Evolutionary conservation across 2,113 vertebrate species (phyloP).

Genomic region (Macaca nemestrina): DNA sequence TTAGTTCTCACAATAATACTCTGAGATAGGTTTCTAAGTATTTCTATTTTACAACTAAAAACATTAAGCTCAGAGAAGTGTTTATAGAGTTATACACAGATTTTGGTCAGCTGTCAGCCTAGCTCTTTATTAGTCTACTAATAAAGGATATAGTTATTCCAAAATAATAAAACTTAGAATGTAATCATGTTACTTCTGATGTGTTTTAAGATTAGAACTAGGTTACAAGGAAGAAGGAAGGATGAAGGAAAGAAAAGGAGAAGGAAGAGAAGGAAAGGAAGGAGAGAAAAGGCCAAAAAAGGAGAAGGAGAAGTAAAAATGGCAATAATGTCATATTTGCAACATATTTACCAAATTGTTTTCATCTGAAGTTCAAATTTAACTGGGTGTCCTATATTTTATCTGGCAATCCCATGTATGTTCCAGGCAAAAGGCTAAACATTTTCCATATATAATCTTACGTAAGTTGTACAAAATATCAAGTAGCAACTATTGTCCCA

Average conservation of each 20-base stretch:
- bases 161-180: neutral
- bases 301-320: neutral
- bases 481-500: neutral
- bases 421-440: neutral
- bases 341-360: neutral
- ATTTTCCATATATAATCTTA: neutral
- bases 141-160: neutral
- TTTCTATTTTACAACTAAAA: neutral
- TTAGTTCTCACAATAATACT: neutral
- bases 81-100: neutral
- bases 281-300: neutral
- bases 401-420: neutral
- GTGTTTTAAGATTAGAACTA: neutral
- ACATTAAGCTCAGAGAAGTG: neutral
- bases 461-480: neutral
- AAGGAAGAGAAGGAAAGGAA: neutral
- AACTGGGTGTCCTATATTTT: neutral
- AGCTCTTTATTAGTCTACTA: neutral
- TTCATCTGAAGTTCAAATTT: neutral
- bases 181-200: neutral
- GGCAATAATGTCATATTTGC: neutral
- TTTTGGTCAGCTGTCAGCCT: neutral
- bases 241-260: neutral
- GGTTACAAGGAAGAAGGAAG: neutral
- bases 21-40: neutral